phyloP scores from a whole-genome alignment of 2,888 invertebrate species.

The Tenodera sinensis region DNA sequence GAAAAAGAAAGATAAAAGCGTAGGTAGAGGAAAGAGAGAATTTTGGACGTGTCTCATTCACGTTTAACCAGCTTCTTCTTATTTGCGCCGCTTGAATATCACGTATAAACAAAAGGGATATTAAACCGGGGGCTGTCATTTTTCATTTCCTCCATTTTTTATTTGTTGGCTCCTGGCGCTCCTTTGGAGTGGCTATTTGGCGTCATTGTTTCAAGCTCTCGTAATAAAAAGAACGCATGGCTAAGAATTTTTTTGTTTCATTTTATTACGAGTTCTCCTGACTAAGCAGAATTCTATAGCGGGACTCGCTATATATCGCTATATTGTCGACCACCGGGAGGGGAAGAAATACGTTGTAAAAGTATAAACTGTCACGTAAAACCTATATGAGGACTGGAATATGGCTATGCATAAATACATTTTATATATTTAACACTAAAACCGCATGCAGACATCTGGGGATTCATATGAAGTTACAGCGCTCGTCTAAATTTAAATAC shows the following conservation, averaged over 20 bases:
- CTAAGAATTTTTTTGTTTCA: neutral
- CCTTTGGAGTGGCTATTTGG: neutral
- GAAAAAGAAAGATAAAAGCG: neutral
- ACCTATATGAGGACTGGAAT: no score
- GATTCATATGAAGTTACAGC: no score
- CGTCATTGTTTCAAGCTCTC: neutral
- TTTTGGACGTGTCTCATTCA: neutral
- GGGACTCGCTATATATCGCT: no score
- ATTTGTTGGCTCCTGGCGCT: neutral
- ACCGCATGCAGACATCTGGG: no score
- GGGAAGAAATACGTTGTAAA: no score
- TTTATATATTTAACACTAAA: no score
- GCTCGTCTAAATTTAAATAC: no score
- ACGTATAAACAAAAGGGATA: neutral
- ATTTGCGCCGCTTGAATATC: neutral
- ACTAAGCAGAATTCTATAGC: neutral
- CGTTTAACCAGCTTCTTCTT: neutral
- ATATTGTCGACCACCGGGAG: no score
- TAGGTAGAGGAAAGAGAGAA: neutral
- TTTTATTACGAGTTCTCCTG: neutral
- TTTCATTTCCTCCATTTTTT: neutral
- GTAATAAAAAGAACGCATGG: neutral
- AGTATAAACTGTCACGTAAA: no score
- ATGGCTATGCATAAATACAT: no score
- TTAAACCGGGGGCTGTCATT: neutral